Conservation (phyloP, 2,888 invertebrate species). For the Chirona hameri region DNA sequence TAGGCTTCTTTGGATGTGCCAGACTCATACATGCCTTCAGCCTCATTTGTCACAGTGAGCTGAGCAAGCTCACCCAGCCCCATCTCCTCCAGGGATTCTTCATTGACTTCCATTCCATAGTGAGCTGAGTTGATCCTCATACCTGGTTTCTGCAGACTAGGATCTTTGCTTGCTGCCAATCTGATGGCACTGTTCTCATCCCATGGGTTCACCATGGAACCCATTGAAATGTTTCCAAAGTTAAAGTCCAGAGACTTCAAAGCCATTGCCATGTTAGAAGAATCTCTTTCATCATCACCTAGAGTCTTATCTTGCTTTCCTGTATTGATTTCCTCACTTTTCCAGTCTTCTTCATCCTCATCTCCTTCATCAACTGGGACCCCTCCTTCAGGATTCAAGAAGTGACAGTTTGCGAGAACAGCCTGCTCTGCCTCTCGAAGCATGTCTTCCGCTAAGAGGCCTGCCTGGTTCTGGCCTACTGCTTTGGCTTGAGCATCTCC, state of each 20-base stretch:
- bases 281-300: constrained; percentile 28
- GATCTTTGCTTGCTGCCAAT: not conserved
- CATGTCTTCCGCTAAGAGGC: constrained; percentile 46
- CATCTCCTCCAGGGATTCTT: constrained; percentile 34
- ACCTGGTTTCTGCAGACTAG: not conserved
- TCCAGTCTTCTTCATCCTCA: constrained; percentile 46
- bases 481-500: not conserved
- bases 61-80: constrained; percentile 93
- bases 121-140: not conserved
- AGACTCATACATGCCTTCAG: constrained; percentile 56
- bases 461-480: not conserved
- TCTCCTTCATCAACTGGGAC: constrained; percentile 84
- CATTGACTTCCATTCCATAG: not conserved
- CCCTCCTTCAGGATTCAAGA: constrained; percentile 70
- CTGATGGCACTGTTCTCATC: not conserved
- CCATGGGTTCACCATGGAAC: not conserved
- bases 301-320: constrained; percentile 50
- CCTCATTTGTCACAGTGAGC: constrained; percentile 94
- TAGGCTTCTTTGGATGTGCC: not conserved
- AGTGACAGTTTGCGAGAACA: constrained; percentile 94
- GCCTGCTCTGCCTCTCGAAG: constrained; percentile 82
- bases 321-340: constrained; percentile 47
- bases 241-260: constrained; percentile 13
- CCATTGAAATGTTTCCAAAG: not conserved
- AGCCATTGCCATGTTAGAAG: constrained; percentile 6